Percentiles rank a stretch among this genome's conserved stretches.
Evolutionary conservation across 1,140 invertebrate species (phyloP).

Genomic region (Bathynomus jamesi): DNA sequence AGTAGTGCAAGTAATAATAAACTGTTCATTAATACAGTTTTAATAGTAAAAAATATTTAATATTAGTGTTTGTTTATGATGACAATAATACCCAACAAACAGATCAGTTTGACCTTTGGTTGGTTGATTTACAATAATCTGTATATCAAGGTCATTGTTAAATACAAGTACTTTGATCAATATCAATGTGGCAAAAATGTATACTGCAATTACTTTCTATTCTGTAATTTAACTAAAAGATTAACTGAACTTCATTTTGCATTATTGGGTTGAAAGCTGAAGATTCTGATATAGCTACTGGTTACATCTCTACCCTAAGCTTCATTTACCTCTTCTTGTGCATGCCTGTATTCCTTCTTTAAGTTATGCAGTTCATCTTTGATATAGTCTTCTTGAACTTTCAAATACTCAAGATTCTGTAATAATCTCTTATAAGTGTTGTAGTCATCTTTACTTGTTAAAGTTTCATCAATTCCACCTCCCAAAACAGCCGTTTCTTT

Average conservation of each 20-base stretch:
- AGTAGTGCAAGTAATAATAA: too few relatives aligned
- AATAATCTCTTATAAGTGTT: conserved; percentile 95
- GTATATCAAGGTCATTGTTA: too few relatives aligned
- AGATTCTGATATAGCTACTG: too few relatives aligned
- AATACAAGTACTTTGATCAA: too few relatives aligned
- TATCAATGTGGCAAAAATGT: not conserved
- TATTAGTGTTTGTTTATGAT: too few relatives aligned
- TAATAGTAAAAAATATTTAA: too few relatives aligned
- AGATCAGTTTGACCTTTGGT: too few relatives aligned
- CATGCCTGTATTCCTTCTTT: conserved; percentile 95
- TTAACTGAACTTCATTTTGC: not conserved
- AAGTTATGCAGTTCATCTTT: conserved; percentile 97
- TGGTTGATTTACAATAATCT: too few relatives aligned
- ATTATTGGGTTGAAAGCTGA: not conserved
- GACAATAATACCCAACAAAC: too few relatives aligned
- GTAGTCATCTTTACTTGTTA: conserved; percentile 48
- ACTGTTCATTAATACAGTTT: too few relatives aligned
- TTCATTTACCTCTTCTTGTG: conserved; percentile 67
- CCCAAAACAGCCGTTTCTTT: not conserved
- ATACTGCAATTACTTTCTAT: not conserved
- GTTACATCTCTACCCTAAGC: too few relatives aligned
- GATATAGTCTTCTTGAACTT: conserved; percentile 97
- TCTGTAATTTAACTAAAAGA: not conserved
- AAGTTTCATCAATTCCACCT: not conserved
- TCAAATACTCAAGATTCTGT: conserved; percentile 88